Conservation (phyloP, 2,797 vertebrate genomes). For the Salmo trutta region DNA sequence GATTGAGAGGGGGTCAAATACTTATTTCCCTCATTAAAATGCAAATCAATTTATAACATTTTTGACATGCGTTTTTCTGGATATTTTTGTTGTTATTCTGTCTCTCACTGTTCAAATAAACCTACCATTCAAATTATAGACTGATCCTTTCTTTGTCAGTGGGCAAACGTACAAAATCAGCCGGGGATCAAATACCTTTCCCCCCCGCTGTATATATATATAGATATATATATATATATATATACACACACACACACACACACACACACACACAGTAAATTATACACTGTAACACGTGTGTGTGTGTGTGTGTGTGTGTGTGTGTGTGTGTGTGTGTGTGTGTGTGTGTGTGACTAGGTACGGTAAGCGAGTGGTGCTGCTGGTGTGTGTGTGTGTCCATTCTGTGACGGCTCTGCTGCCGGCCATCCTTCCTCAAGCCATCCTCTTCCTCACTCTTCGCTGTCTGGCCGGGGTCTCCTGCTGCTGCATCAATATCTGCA, state of each 20-base stretch:
- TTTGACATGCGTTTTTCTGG: no score
- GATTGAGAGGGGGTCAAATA: no score
- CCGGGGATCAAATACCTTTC: no score
- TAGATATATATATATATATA: constrained; percentile 16
- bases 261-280: constrained; percentile 1
- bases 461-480: constrained; percentile 68
- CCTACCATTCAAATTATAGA: no score
- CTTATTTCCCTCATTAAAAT: no score
- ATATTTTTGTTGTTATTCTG: no score
- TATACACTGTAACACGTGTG: no score
- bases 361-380: constrained; percentile 66
- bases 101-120: no score
- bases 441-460: constrained; percentile 64
- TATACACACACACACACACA: background rate
- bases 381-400: constrained; percentile 57
- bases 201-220: background rate
- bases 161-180: no score
- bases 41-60: no score
- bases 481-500: constrained; percentile 70
- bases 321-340: background rate
- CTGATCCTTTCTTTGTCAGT: no score
- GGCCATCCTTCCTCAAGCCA: constrained; percentile 56
- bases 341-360: constrained; percentile 52
- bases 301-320: no score
- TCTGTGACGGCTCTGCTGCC: constrained; percentile 57